Evolutionary conservation across 2,888 invertebrate species (phyloP), one percentile per base, ranked within the genome.

Genomic region (Antheraea yamamai): DNA sequence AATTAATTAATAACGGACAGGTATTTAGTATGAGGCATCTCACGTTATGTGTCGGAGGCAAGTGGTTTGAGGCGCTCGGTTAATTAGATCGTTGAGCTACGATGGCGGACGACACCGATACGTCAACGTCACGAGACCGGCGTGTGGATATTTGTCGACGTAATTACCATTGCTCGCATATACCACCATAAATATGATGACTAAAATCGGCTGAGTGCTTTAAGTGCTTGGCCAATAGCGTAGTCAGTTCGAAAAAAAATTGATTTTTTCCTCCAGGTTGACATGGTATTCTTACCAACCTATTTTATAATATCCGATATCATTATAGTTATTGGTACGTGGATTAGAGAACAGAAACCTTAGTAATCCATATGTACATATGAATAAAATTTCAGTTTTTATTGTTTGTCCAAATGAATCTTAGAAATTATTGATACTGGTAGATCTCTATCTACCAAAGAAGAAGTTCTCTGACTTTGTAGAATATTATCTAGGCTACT

Each of bases 51-150:
- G 77, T 76, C 73, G 71, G 72, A 75, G 79, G 73, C 74, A 74
- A 12, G 75, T 66, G 77, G 75, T 52, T 55, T 26, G 79, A 70
- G 71, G 72, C 74, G 78, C 75, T 74, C 73, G 81, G 77, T 81
- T 84, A 84, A 84, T 84, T 84, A 82, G 79, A 75, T 76, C 18
- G 35, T 77, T 80, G 84, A 84, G 75, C 74, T 81, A 84, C 55
- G 55, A 20, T 10, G 23, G 76, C 73, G 47, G 26, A 73, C 76
- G 68, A 79, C 79, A 76, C 78, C 77, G 47, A 79, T 80, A 76
- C 78, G 76, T 83, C 84, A 79, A 74, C 78, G 77, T 77, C 75
- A 55, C 71, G 10, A 70, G 39, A 26, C 20, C 39, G 20, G n/a
- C 7, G 39, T 10, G 70, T 30, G 64, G 30, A 12, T 30, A 66